Conservation (phyloP, 2,888 invertebrate genomes). For the Orthosia gothica region DNA sequence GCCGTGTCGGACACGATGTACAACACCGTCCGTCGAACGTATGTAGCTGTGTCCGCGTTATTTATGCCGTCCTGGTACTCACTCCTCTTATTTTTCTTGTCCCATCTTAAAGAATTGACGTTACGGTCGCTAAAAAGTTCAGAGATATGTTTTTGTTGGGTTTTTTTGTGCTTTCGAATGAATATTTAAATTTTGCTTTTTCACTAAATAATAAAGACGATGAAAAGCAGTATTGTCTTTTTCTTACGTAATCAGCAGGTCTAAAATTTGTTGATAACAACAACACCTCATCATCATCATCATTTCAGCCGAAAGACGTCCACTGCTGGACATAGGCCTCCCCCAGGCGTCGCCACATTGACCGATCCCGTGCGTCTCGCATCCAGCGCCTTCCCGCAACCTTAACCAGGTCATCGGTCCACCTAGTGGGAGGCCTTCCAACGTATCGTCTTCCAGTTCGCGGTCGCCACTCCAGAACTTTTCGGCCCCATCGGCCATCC, state of each 20-base stretch:
- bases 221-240: not conserved
- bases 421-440: too few species aligned
- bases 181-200: not conserved
- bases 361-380: too few species aligned
- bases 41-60: conserved; percentile 73
- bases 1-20: conserved; percentile 83
- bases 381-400: too few species aligned
- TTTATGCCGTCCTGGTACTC: conserved; percentile 77
- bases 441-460: too few species aligned
- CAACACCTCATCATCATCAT: too few species aligned
- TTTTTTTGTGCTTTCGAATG: not conserved
- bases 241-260: not conserved
- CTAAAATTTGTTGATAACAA: not conserved
- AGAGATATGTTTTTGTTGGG: not conserved
- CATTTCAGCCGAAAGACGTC: too few species aligned
- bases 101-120: conserved; percentile 56
- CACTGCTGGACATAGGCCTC: too few species aligned
- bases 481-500: too few species aligned
- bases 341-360: too few species aligned
- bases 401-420: too few species aligned
- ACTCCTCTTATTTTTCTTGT: conserved; percentile 59
- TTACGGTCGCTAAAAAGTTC: conserved; percentile 54
- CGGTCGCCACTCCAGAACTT: too few species aligned
- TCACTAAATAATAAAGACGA: not conserved
- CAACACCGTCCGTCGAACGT: conserved; percentile 75